Evolutionary conservation across 2,113 vertebrate species (phyloP), one percentile per base, ranked within the genome.

Genomic region (Spizaetus ornatus): DNA sequence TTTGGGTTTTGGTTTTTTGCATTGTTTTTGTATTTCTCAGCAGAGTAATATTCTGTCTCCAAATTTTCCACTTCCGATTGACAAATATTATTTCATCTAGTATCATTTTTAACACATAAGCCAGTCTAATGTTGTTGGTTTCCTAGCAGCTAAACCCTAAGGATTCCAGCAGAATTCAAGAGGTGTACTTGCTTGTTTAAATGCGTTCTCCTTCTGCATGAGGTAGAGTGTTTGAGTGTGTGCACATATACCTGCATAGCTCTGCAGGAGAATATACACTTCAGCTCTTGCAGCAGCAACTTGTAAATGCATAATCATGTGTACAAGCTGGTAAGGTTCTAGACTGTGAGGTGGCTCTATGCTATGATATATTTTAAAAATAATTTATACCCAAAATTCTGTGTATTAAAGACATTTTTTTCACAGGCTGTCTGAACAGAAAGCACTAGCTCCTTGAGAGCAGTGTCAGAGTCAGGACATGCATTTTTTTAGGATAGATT

Each of bases 1-100:
- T 7, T 59, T n/a, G 4, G 43, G 7, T 16, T 53, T 52, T 13
- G 15, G 11, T 45, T 69, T 70, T 86, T 17, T 77, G 11, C 80
- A 87, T 76, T 94, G 58, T 50, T 91, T 86, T 63, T 74, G 11
- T 59, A 62, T 88, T 84, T 87, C 90, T 93, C 84, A 31, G 73
- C 47, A 93, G 61, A 78, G 0, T 9, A 74, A 63, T 78, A 73
- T 73, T 91, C 83, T 23, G 6, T 88, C 91, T 94, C 56, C 61
- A 90, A 82, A 87, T 81, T 93, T 97, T 93, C 78, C n/a, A 84
- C 65, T 89, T 89, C 38, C n/a, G 78, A 11, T 23, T 67, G 52
- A 81, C 47, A 71, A 93, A 82, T 82, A 18, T 23, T 95, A 50
- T 84, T 91, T 84, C 27, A 78, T 48, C 17, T 50, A 42, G n/a